Evolutionary conservation across 2,113 vertebrate species (phyloP).

Genomic region (Eidolon helvum): DNA sequence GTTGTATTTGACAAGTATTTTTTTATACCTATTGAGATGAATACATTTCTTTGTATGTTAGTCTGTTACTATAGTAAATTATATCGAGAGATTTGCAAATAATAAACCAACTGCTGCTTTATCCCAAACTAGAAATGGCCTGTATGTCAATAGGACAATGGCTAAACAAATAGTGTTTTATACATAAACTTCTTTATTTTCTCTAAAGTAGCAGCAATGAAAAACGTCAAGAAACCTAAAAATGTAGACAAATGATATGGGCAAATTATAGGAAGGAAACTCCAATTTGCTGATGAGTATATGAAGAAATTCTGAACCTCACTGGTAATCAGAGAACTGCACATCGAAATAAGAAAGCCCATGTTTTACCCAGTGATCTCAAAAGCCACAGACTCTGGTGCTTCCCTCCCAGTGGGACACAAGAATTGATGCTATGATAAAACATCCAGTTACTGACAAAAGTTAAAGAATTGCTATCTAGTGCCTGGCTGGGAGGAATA

Average conservation of each 20-base stretch:
- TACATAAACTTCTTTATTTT: background rate
- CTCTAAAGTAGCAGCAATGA: background rate
- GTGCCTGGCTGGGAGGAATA: background rate
- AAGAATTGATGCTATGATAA: background rate
- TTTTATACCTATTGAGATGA: background rate
- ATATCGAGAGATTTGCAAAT: background rate
- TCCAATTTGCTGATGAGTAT: background rate
- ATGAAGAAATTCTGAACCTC: background rate
- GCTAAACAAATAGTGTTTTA: background rate
- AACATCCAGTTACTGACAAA: background rate
- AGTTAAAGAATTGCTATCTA: background rate
- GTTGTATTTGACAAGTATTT: background rate
- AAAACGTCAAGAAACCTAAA: background rate
- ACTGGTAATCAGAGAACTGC: background rate
- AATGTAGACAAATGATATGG: background rate
- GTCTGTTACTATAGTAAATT: background rate
- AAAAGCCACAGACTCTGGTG: background rate
- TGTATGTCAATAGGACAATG: background rate
- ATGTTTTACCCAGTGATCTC: background rate
- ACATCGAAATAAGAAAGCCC: background rate
- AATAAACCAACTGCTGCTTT: conserved; percentile 13
- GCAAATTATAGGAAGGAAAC: background rate
- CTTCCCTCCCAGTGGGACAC: background rate
- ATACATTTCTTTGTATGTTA: background rate
- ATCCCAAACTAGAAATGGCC: conserved; percentile 1